Percentiles rank a stretch among this genome's conserved stretches.
Conservation (phyloP, 1,140 invertebrate species). For the Thrips palmi region DNA sequence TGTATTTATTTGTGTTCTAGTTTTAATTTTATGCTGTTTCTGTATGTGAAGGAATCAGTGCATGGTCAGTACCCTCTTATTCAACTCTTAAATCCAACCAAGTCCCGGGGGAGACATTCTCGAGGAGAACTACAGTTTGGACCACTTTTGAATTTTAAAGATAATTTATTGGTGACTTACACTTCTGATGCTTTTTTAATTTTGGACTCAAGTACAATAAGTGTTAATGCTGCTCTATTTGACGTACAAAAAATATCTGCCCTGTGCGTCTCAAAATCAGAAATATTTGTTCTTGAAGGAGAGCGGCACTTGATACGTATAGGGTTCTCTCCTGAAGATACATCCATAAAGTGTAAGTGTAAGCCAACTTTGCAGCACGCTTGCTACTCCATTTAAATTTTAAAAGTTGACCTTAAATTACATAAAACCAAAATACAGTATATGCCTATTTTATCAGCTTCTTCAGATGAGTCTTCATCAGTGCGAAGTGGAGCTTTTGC, state of each 20-base stretch:
- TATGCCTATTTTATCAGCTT: too few relatives aligned
- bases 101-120: constrained; percentile 14
- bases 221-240: constrained; percentile 28
- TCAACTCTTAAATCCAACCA: constrained; percentile 12
- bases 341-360: constrained; percentile 20
- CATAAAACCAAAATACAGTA: too few relatives aligned
- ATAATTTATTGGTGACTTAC: constrained; percentile 53
- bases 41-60: constrained; percentile 13
- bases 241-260: constrained; percentile 28
- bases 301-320: constrained; percentile 43
- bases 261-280: constrained; percentile 47
- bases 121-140: constrained; percentile 13
- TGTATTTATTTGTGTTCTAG: constrained; percentile 6
- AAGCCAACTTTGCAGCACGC: too few relatives aligned
- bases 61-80: constrained; percentile 10
- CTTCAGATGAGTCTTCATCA: too few relatives aligned
- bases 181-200: constrained; percentile 50
- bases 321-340: constrained; percentile 33
- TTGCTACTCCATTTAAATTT: too few relatives aligned
- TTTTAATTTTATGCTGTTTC: constrained; percentile 7
- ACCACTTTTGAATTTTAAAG: constrained; percentile 22
- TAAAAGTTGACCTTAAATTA: too few relatives aligned
- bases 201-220: constrained; percentile 42
- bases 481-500: too few relatives aligned
- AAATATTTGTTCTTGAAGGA: constrained; percentile 61